Base-by-base conservation (phyloP, 2,797 vertebrate genomes). In the Squalus acanthias region DNA sequence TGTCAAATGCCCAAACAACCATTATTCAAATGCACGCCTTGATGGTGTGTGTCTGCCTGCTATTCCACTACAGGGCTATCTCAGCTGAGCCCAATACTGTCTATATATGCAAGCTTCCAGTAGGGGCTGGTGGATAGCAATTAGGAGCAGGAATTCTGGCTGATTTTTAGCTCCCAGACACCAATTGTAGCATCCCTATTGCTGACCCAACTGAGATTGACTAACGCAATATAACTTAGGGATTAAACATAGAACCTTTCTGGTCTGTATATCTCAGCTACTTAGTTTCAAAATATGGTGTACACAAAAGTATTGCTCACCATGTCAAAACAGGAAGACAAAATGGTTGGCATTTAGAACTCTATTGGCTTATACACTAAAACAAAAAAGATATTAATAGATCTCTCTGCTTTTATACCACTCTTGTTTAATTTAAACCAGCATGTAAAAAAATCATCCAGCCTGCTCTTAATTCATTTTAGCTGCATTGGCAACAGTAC, bases 311-410 rank as follows among this genome's bases (percentile, higher is more conserved):
- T 89, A 89, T 20, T 89, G 26, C 2, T 29, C 87, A 89, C 22
- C 4, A 94, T 94, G 65, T 72, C 69, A 95, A 57, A 74, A n/a
- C 46, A 57, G 94, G 15, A 95, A 95, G 50, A 26, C 29, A 95
- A 76, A 53, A 95, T 95, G 24, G 70, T 74, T 46, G 91, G 17
- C 33, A 93, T 22, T 93, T 93, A 7, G 57, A 63, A 91, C 57
- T 63, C 10, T n/a, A n/a, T n/a, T 7, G 91, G 69, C 20, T 22
- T 93, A 3, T 12, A 20, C n/a, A 88, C 33, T 91, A 22, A 60
- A 63, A 6, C 17, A 85, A 91, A 63, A 63, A 24, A 0, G 24
- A 12, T 33, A 63, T 17, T 33, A 15, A 13, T 63, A 60, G 13
- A n/a, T 85, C 8, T n/a, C 29, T 63, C 57, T 63, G 60, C n/a